Percentiles rank a stretch among this genome's conserved stretches.
Evolutionary conservation across 2,797 vertebrate genomes (phyloP).

Genomic region (Parambassis ranga): DNA sequence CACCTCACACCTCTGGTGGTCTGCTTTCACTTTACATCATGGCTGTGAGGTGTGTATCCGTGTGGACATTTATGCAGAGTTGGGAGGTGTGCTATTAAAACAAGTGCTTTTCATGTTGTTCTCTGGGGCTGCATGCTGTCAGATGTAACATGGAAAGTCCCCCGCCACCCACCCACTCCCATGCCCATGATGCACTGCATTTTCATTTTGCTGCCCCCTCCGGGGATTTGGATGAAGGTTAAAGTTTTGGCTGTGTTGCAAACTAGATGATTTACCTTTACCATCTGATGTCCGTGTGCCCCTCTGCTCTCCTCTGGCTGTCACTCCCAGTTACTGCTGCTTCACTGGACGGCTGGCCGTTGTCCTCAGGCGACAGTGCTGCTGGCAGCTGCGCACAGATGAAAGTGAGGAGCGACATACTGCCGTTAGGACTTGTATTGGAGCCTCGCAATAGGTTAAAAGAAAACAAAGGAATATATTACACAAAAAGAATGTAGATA

Average conservation of each 20-base stretch:
- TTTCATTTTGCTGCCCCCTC: slow-evolving; percentile 8
- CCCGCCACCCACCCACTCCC: too few relatives aligned
- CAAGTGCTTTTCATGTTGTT: slow-evolving; percentile 24
- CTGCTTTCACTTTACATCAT: slow-evolving; percentile 34
- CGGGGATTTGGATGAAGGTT: slow-evolving; percentile 40
- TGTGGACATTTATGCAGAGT: slow-evolving; percentile 19
- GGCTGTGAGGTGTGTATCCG: slow-evolving; percentile 7
- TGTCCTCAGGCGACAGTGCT: slow-evolving; percentile 44
- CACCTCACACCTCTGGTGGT: slow-evolving; percentile 28
- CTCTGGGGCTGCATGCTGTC: slow-evolving; percentile 39
- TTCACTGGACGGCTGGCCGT: slow-evolving; percentile 3
- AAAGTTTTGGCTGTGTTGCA: slow-evolving; percentile 19
- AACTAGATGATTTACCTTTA: slow-evolving; percentile 47
- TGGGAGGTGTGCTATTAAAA: slow-evolving; percentile 32
- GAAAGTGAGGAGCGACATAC: slow-evolving; percentile 10
- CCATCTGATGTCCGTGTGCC: slow-evolving; percentile 35
- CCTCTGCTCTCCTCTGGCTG: slow-evolving; percentile 39
- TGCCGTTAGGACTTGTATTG: slow-evolving; percentile 1
- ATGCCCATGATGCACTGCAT: slow-evolving; percentile 2
- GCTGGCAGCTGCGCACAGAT: slow-evolving; percentile 51
- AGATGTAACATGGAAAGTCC: slow-evolving; percentile 9
- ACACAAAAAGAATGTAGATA: not conserved
- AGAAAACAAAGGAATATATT: slow-evolving; percentile 51
- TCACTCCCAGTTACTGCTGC: slow-evolving; percentile 54
- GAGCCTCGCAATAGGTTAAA: slow-evolving; percentile 15